A percentile compares a stretch with the other conserved stretches of the same genome.
Evolutionary conservation across 2,888 invertebrate species (phyloP).

Genomic region (Mesoligia furuncula): DNA sequence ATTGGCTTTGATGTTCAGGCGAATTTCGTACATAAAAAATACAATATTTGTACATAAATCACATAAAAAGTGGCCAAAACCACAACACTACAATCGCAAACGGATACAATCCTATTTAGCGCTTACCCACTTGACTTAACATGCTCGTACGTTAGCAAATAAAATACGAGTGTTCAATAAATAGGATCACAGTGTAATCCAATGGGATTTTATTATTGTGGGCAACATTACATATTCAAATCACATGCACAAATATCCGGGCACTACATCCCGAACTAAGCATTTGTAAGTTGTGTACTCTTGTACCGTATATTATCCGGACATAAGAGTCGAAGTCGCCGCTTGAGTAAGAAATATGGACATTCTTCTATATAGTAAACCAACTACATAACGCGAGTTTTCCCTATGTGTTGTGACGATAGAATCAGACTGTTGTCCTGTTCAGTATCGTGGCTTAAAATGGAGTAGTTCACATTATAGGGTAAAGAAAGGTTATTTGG

Average conservation of each 20-base stretch:
- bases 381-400: slow-evolving; percentile 7
- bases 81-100: slow-evolving; percentile 1
- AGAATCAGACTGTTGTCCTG: slow-evolving; percentile 12
- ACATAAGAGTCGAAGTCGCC: slow-evolving; percentile 21
- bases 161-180: slow-evolving; percentile 51
- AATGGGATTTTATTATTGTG: slow-evolving; percentile 39
- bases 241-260: slow-evolving; percentile 52
- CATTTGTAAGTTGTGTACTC: slow-evolving; percentile 33
- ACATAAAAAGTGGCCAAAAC: background rate
- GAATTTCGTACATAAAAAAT: background rate
- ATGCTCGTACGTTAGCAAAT: slow-evolving; percentile 38
- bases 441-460: slow-evolving; percentile 6
- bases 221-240: slow-evolving; percentile 53
- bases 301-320: slow-evolving; percentile 42
- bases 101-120: slow-evolving; percentile 7
- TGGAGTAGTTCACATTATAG: background rate
- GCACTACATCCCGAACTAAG: slow-evolving; percentile 30
- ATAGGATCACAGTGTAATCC: slow-evolving; percentile 41
- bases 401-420: background rate
- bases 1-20: background rate
- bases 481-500: no score
- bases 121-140: slow-evolving; percentile 29
- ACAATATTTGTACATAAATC: background rate
- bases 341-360: slow-evolving; percentile 36
- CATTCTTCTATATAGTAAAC: slow-evolving; percentile 18